phyloP scores from a whole-genome alignment of 2,888 invertebrate species.

The Chrysolina haemoptera region DNA sequence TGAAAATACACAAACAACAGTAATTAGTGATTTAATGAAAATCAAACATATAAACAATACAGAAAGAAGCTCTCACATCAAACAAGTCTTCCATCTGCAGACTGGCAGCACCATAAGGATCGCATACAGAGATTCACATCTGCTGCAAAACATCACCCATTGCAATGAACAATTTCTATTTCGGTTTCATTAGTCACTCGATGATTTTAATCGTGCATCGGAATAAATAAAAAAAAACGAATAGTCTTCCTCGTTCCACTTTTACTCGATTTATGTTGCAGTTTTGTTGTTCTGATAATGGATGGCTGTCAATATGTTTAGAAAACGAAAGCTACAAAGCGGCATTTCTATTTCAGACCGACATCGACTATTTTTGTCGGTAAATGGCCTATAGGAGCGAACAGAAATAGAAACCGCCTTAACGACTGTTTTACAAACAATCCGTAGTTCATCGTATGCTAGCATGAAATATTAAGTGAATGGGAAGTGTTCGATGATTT shows the following conservation, averaged over 20 bases:
- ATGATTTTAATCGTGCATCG: slow-evolving; percentile 7
- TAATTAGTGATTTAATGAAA: not conserved
- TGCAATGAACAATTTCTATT: slow-evolving; percentile 18
- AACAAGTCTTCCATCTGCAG: not conserved
- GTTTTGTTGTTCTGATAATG: not conserved
- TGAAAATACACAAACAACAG: not conserved
- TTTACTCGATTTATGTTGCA: slow-evolving; percentile 18
- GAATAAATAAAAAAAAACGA: not conserved
- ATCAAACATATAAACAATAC: not conserved
- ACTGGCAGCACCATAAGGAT: not conserved
- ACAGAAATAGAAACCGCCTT: slow-evolving; percentile 10
- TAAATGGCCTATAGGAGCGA: not conserved
- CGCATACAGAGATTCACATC: not conserved
- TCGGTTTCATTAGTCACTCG: slow-evolving; percentile 1
- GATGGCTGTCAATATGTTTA: not conserved
- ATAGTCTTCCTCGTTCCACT: slow-evolving; percentile 15
- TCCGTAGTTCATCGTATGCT: not conserved
- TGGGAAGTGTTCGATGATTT: slow-evolving; percentile 1
- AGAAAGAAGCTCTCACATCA: not conserved
- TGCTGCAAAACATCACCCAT: not conserved
- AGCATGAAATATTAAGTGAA: not conserved
- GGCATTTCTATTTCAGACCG: not conserved
- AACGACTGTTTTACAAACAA: slow-evolving; percentile 22
- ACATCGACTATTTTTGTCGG: slow-evolving; percentile 14
- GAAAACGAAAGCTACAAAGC: not conserved